Evolutionary conservation across 2,113 vertebrate genomes (phyloP).

Genomic region (Corythornis vintsioides): DNA sequence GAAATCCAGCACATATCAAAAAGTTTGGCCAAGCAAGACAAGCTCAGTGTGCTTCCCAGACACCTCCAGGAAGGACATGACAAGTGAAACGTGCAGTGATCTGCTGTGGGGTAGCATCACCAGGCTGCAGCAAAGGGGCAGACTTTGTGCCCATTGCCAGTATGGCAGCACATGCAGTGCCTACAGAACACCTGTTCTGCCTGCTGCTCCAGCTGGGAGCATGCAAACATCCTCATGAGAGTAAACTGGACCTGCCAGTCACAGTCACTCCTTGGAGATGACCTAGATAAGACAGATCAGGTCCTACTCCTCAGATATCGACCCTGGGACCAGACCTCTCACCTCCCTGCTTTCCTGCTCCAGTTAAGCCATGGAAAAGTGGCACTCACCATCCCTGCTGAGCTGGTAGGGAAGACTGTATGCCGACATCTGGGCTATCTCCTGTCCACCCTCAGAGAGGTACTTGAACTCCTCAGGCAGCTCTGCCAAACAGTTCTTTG

Average conservation of each 20-base stretch:
- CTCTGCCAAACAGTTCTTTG: conserved; percentile 80
- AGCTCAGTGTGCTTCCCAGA: background rate
- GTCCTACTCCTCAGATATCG: background rate
- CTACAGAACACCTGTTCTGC: fast-evolving
- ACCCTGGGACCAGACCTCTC: background rate
- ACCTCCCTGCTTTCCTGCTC: background rate
- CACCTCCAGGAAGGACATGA: background rate
- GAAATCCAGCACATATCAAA: background rate
- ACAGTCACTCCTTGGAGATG: background rate
- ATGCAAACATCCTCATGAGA: background rate
- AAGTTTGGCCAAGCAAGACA: background rate
- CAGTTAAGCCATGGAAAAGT: background rate
- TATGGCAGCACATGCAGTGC: background rate
- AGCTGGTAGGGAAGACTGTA: conserved; percentile 76
- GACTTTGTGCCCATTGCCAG: background rate
- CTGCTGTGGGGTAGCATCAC: background rate
- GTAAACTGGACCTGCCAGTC: background rate
- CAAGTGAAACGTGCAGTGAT: background rate
- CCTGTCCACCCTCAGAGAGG: conserved; percentile 69
- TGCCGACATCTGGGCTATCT: conserved; percentile 15
- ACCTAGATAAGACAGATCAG: background rate
- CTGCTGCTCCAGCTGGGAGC: background rate
- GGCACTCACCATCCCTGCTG: conserved; percentile 82
- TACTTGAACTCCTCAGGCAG: conserved; percentile 85
- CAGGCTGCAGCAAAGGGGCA: background rate